These are phyloP conservation scores for Gadus macrocephalus DNA, from an alignment of 2,113 vertebrate species.

Conservation along the genomic window DNA sequence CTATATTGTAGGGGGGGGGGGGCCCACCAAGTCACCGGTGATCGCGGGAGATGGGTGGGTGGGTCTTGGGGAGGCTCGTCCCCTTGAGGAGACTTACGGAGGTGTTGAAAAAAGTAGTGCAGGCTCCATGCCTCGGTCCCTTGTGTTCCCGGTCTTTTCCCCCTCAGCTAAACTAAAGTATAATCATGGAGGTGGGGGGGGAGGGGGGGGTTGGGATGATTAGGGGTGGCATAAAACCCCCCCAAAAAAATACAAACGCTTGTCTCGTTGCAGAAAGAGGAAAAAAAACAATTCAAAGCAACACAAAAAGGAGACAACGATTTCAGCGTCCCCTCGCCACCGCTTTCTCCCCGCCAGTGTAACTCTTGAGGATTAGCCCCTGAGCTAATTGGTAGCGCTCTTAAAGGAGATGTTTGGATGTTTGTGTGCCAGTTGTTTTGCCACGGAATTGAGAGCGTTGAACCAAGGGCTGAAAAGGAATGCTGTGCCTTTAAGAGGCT, in stretches of 20 bases:
- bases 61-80: constrained; percentile 47
- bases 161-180: no score
- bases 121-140: background rate
- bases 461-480: constrained; percentile 53
- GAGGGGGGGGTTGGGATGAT: background rate
- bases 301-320: constrained; percentile 9
- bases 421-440: constrained; percentile 69
- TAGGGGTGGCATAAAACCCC: background rate
- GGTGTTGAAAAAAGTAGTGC: constrained; percentile 29
- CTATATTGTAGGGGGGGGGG: constrained; percentile 35
- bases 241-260: no score
- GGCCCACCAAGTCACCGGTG: constrained; percentile 56
- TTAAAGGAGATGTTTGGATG: constrained; percentile 66
- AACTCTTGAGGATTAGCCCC: constrained; percentile 58
- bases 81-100: constrained; percentile 52
- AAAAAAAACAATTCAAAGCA: constrained; percentile 11
- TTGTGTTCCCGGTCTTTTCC: no score
- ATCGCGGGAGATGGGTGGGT: no score
- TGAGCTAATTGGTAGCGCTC: constrained; percentile 56
- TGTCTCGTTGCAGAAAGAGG: no score
- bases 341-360: constrained; percentile 48
- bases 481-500: constrained; percentile 79
- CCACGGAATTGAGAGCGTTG: constrained; percentile 53
- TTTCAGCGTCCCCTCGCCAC: constrained; percentile 24
- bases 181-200: no score